Conservation (phyloP, 2,888 invertebrate genomes). For the Ochropleura plecta region DNA sequence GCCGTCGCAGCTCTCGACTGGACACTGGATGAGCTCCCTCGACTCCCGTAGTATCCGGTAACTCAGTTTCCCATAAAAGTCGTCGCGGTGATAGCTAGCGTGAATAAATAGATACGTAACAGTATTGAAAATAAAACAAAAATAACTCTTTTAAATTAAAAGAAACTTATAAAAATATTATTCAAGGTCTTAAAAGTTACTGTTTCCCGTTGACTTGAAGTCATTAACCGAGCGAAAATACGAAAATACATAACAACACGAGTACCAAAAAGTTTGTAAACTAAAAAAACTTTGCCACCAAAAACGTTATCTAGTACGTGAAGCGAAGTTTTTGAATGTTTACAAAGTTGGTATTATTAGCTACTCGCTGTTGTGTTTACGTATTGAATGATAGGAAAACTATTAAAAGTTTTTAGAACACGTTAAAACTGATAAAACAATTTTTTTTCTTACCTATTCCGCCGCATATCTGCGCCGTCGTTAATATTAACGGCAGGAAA, state of each 20-base stretch:
- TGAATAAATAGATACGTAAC: slow-evolving; percentile 76
- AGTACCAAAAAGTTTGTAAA: slow-evolving; percentile 65
- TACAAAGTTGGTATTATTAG: slow-evolving; percentile 80
- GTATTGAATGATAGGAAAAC: slow-evolving; percentile 71
- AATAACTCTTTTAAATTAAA: slow-evolving; percentile 62
- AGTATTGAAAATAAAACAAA: slow-evolving; percentile 64
- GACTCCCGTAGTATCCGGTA: slow-evolving; percentile 92
- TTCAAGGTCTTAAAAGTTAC: slow-evolving; percentile 63
- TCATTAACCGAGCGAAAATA: slow-evolving; percentile 73
- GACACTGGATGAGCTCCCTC: slow-evolving; percentile 95
- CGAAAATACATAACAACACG: slow-evolving; percentile 60
- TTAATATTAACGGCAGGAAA: slow-evolving; percentile 70
- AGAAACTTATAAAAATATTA: slow-evolving; percentile 53
- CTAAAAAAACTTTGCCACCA: slow-evolving; percentile 64
- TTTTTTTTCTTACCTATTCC: slow-evolving; percentile 84
- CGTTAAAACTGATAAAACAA: slow-evolving; percentile 66
- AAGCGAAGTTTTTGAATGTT: slow-evolving; percentile 79
- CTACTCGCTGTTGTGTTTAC: slow-evolving; percentile 72
- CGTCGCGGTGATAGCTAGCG: slow-evolving; percentile 84
- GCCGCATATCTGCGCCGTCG: slow-evolving; percentile 82
- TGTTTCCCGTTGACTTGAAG: slow-evolving; percentile 68
- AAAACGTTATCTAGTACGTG: slow-evolving; percentile 74
- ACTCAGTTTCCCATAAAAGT: slow-evolving; percentile 83
- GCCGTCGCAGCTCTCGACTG: slow-evolving; percentile 95
- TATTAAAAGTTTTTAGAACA: slow-evolving; percentile 73